A percentile compares a stretch with the other conserved stretches of the same genome.
Evolutionary conservation across 2,888 invertebrate species (phyloP).

Genomic region (Ochlodes sylvanus): DNA sequence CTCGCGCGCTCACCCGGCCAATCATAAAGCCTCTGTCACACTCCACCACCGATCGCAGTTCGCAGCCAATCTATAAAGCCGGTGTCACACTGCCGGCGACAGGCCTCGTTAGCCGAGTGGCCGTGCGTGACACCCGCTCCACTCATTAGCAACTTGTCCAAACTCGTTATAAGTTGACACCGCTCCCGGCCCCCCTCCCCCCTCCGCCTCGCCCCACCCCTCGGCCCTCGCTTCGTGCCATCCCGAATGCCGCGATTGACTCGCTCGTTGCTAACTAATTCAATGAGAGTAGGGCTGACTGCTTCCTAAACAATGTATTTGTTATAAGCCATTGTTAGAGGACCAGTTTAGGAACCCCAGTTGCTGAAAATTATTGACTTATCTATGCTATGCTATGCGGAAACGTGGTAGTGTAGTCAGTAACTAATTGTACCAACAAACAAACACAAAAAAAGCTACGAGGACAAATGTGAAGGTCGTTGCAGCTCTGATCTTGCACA

Average conservation of each 20-base stretch:
- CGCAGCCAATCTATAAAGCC: constrained; percentile 35
- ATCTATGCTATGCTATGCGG: too few species aligned
- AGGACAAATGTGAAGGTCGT: too few species aligned
- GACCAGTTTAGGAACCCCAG: too few species aligned
- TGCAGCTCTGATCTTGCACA: too few species aligned
- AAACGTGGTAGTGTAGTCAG: too few species aligned
- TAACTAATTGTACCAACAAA: too few species aligned
- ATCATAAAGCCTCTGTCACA: constrained; percentile 34
- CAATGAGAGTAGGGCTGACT: constrained; percentile 41
- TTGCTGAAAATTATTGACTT: too few species aligned
- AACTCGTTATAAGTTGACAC: constrained; percentile 76
- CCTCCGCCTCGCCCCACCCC: constrained; percentile 41
- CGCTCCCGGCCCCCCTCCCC: constrained; percentile 41
- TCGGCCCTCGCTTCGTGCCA: constrained; percentile 28
- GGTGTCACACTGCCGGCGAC: constrained; percentile 34
- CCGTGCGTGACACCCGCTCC: constrained; percentile 47
- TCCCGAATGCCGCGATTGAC: constrained; percentile 53
- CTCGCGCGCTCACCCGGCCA: constrained; percentile 15
- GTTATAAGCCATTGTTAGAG: neutral
- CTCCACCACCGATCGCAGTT: constrained; percentile 22
- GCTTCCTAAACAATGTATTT: constrained; percentile 4
- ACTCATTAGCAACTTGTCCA: constrained; percentile 80
- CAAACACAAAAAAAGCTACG: too few species aligned
- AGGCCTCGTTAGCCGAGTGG: constrained; percentile 40
- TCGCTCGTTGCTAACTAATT: constrained; percentile 53